These are phyloP conservation scores for Phalacrocorax brasilianus DNA, from an alignment of 2,113 vertebrate species.

Conservation along the genomic window DNA sequence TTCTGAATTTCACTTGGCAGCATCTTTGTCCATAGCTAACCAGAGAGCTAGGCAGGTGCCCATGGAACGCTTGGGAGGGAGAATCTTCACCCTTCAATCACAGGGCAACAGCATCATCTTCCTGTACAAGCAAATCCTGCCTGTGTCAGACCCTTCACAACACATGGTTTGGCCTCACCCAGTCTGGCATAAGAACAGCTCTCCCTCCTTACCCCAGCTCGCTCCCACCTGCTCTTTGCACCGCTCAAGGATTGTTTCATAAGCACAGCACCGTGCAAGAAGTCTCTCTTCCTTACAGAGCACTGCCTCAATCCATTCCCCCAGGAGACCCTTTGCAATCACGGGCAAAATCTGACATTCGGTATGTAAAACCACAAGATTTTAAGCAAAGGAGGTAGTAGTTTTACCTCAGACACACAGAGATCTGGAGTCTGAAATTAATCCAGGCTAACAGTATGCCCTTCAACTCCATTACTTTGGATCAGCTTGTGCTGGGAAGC, in stretches of 20 bases:
- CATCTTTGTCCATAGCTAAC: not conserved
- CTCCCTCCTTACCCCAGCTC: not conserved
- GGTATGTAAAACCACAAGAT: not conserved
- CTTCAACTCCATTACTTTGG: not conserved
- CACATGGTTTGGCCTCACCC: not conserved
- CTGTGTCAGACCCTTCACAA: not conserved
- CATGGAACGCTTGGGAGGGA: not conserved
- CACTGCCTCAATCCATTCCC: not conserved
- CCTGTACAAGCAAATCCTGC: not conserved
- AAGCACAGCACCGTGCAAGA: not conserved
- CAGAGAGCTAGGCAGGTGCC: not conserved
- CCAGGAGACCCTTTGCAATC: not conserved
- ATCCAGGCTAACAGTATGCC: not conserved
- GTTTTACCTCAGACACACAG: not conserved
- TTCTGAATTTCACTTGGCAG: not conserved
- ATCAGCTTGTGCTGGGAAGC: not conserved
- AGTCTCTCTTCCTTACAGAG: not conserved
- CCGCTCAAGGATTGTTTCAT: not conserved
- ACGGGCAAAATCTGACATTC: not conserved
- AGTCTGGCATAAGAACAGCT: not conserved
- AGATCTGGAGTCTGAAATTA: not conserved
- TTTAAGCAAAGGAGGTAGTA: not conserved
- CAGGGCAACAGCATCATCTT: not conserved
- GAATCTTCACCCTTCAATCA: not conserved
- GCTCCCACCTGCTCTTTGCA: not conserved